Evolutionary conservation across 64 coral and sea anemone species (phyloP).

Genomic region (Catalaphyllia jardinei): DNA sequence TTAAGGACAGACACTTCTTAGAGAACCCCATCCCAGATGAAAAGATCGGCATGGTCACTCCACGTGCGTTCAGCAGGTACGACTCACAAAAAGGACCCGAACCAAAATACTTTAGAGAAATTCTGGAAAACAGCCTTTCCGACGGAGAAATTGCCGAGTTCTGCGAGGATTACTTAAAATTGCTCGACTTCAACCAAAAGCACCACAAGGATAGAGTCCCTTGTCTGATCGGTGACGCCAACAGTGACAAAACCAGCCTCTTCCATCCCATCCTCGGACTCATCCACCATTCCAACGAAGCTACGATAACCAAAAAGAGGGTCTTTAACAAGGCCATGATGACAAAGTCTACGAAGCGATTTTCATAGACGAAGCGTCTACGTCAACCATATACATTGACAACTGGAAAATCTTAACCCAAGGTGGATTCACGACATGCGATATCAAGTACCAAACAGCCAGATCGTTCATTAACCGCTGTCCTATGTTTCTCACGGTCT

Average conservation of each 20-base stretch:
- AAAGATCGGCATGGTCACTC: not conserved
- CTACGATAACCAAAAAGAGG: conserved; percentile 14
- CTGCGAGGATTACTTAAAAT: conserved; percentile 12
- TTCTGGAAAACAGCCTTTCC: conserved; percentile 13
- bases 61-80: not conserved
- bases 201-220: not conserved
- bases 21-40: not conserved
- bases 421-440: no score
- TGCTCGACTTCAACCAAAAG: not conserved
- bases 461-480: no score
- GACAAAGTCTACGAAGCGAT: not conserved
- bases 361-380: conserved; percentile 33
- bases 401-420: no score
- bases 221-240: not conserved
- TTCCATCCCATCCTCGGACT: not conserved
- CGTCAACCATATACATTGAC: no score
- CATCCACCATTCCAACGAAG: not conserved
- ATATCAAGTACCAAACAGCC: no score
- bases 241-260: conserved; percentile 22
- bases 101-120: conserved; percentile 17
- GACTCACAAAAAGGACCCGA: not conserved
- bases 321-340: conserved; percentile 56
- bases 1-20: not conserved
- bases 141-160: not conserved
- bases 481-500: no score